Evolutionary conservation across 2,113 vertebrate genomes (phyloP).

Genomic region (Psammodynastes pulverulentus): DNA sequence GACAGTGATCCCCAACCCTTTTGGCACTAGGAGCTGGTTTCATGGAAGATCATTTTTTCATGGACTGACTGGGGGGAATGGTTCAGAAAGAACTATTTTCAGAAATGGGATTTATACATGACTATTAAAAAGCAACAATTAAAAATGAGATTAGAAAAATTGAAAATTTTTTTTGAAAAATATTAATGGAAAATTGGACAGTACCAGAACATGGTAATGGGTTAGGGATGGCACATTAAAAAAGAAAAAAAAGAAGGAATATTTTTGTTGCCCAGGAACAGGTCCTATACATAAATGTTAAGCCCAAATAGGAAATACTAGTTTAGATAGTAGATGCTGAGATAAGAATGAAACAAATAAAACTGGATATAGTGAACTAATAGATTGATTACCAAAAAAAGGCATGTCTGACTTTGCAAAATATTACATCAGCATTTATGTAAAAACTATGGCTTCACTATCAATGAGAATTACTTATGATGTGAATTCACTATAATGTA

Average conservation of each 20-base stretch:
- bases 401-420: neutral
- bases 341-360: neutral
- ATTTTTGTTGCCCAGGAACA: neutral
- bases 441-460: neutral
- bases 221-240: neutral
- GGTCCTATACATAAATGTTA: neutral
- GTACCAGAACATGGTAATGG: neutral
- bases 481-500: neutral
- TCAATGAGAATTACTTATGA: neutral
- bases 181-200: neutral
- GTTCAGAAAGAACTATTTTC: neutral
- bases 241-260: neutral
- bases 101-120: neutral
- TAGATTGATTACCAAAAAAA: neutral
- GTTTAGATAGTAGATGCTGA: neutral
- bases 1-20: neutral
- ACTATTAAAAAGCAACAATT: neutral
- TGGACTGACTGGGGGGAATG: neutral
- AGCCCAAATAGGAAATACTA: neutral
- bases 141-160: neutral
- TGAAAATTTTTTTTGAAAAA: neutral
- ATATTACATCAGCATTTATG: neutral
- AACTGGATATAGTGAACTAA: neutral
- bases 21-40: neutral
- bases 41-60: neutral